A percentile compares a stretch with the other conserved stretches of the same genome.
Evolutionary conservation across 2,888 invertebrate species (phyloP).

Genomic region (Xanthia icteritia): DNA sequence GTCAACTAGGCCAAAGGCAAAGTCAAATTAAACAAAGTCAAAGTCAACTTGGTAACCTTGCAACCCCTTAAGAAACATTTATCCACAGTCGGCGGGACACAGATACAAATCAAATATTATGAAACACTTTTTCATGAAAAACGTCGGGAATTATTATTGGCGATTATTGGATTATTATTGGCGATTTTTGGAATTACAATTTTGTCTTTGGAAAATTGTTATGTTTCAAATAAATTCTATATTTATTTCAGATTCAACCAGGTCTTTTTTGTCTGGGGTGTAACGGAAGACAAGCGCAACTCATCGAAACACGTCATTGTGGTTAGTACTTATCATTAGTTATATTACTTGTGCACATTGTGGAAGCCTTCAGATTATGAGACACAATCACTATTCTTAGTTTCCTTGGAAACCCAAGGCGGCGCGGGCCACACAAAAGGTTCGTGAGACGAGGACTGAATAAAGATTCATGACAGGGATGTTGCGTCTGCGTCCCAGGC

Average conservation of each 20-base stretch:
- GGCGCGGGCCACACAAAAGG: too few relatives aligned
- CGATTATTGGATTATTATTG: neutral
- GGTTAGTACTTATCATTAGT: slow-evolving; percentile 83
- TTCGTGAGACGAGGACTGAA: too few relatives aligned
- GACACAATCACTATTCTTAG: too few relatives aligned
- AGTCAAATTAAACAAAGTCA: too few relatives aligned
- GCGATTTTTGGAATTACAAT: neutral
- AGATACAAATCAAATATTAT: neutral
- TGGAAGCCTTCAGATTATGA: too few relatives aligned
- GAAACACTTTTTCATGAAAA: neutral
- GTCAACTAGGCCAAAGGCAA: too few relatives aligned
- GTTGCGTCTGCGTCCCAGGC: too few relatives aligned
- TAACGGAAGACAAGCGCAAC: slow-evolving; percentile 98
- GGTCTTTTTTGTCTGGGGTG: slow-evolving; percentile 96
- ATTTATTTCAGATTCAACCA: slow-evolving; percentile 91
- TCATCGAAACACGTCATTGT: slow-evolving; percentile 96
- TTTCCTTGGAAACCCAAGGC: too few relatives aligned
- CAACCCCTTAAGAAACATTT: too few relatives aligned
- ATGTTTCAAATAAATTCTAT: neutral
- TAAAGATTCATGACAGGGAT: too few relatives aligned
- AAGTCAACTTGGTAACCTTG: too few relatives aligned
- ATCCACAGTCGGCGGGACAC: neutral
- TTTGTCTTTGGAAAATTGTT: neutral
- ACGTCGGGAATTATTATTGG: neutral
- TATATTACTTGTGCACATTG: too few relatives aligned